Evolutionary conservation across 2,113 vertebrate genomes (phyloP).

Genomic region (Echinops telfairi): DNA sequence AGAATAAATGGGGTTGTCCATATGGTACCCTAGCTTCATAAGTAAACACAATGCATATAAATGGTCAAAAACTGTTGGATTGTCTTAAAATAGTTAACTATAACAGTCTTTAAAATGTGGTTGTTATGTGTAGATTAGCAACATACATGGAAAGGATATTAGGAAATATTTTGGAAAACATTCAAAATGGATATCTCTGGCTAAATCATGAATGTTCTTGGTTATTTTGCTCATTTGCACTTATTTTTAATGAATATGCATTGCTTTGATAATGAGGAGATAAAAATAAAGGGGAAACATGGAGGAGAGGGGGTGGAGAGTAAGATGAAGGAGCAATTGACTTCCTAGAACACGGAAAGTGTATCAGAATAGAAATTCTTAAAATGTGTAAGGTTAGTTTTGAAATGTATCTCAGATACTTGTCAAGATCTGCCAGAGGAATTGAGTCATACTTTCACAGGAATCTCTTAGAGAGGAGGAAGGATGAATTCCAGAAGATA

Average conservation of each 20-base stretch:
- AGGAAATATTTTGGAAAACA: conserved; percentile 38
- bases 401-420: conserved; percentile 61
- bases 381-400: conserved; percentile 60
- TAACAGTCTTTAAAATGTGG: conserved; percentile 62
- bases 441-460: conserved; percentile 76
- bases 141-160: conserved; percentile 50
- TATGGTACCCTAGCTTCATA: not conserved
- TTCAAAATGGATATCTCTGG: conserved; percentile 22
- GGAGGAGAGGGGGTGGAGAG: conserved; percentile 27
- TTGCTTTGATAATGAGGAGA: conserved; percentile 55
- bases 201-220: conserved; percentile 29
- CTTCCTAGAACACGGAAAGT: conserved; percentile 62
- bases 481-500: conserved; percentile 67
- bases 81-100: conserved; percentile 30
- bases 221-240: conserved; percentile 47
- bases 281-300: conserved; percentile 67
- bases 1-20: not conserved
- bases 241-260: conserved; percentile 61
- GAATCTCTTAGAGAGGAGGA: conserved; percentile 59
- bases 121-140: conserved; percentile 52
- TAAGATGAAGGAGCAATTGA: conserved; percentile 53
- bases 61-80: conserved; percentile 30
- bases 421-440: conserved; percentile 63
- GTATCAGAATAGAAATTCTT: conserved; percentile 59
- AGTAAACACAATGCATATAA: conserved; percentile 42